A percentile compares a stretch with the other conserved stretches of the same genome.
phyloP scores from a whole-genome alignment of 2,113 vertebrate genomes.

The Gymnobelideus leadbeateri region DNA sequence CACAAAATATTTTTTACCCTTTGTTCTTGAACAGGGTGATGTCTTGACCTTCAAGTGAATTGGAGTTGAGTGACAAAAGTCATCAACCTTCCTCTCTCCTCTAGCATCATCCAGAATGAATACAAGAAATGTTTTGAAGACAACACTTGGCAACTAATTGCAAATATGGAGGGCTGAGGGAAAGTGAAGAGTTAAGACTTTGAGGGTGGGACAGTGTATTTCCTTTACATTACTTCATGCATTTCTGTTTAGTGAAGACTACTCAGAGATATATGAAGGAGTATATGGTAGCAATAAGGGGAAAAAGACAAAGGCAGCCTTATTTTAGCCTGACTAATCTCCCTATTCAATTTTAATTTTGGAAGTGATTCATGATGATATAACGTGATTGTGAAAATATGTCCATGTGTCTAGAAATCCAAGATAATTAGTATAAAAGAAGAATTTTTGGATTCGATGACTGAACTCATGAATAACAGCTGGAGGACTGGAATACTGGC shows the following conservation, averaged over 20 bases:
- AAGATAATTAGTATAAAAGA: conserved; percentile 27
- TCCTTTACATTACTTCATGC: conserved; percentile 50
- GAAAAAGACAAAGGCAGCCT: neutral
- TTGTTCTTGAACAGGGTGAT: neutral
- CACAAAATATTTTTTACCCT: neutral
- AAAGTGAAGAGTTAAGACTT: conserved; percentile 32
- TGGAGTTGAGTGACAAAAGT: neutral
- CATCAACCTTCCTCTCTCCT: neutral
- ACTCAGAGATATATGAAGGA: conserved; percentile 47
- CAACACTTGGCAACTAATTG: neutral
- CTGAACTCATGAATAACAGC: neutral
- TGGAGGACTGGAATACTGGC: neutral
- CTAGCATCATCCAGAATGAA: neutral
- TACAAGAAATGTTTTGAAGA: neutral
- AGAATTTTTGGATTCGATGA: conserved; percentile 41
- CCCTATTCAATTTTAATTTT: conserved; percentile 47
- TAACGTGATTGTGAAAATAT: conserved; percentile 33
- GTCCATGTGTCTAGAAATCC: conserved; percentile 20
- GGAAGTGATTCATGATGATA: conserved; percentile 3
- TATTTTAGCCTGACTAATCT: conserved; percentile 51
- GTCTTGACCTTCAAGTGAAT: neutral
- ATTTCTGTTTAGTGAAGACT: conserved; percentile 61
- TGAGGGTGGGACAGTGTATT: neutral
- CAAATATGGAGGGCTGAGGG: neutral
- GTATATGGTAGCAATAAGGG: conserved; percentile 36